A percentile compares a stretch with the other conserved stretches of the same genome.
Evolutionary conservation across 2,113 vertebrate genomes (phyloP).

Genomic region (Climacteris rufus): DNA sequence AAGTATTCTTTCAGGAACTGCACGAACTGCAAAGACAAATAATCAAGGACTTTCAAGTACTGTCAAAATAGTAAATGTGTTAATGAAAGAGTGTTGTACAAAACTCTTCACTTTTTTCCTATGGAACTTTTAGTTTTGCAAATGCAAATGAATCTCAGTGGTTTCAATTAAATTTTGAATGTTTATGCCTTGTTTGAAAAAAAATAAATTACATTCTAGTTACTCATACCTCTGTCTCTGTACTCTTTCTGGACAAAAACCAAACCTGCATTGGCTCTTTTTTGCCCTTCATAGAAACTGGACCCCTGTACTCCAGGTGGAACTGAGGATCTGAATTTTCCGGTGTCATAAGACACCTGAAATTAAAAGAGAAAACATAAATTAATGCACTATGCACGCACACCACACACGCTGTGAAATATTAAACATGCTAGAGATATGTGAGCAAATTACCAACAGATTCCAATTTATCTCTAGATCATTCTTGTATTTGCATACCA

Average conservation of each 20-base stretch:
- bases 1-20: conserved; percentile 25
- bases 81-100: not conserved
- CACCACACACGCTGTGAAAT: not conserved
- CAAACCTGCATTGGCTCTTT: conserved; percentile 99
- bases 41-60: not conserved
- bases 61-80: not conserved
- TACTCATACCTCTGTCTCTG: conserved; percentile 74
- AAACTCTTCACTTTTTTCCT: conserved; percentile 16
- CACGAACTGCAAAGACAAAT: not conserved
- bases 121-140: conserved; percentile 35
- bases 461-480: not conserved
- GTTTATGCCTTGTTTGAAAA: not conserved
- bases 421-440: not conserved
- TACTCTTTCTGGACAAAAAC: conserved; percentile 90
- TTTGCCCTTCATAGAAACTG: conserved; percentile 96
- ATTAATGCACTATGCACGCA: not conserved
- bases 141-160: conserved; percentile 1
- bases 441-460: not conserved
- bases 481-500: not conserved
- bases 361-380: conserved; percentile 1
- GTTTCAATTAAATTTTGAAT: conserved; percentile 29
- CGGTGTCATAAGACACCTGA: conserved; percentile 90
- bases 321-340: conserved; percentile 97
- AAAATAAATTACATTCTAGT: not conserved
- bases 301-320: conserved; percentile 89